A percentile compares a stretch with the other conserved stretches of the same genome.
These are phyloP conservation scores for Aplocera efformata DNA, from an alignment of 2,888 invertebrate species.

Conservation along the genomic window DNA sequence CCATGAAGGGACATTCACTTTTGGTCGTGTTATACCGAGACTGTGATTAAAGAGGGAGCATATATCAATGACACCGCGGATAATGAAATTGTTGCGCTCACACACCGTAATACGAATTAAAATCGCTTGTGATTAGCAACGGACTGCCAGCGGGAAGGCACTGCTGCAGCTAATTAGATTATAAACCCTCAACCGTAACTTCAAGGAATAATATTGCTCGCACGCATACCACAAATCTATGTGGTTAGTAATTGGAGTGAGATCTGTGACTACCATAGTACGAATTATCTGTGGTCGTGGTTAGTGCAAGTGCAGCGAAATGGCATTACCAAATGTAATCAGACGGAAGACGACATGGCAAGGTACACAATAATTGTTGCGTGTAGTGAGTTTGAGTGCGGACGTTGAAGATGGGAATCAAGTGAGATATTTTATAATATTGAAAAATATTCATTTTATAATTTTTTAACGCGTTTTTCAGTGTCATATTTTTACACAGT, in stretches of 20 bases:
- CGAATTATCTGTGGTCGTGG: constrained; percentile 16
- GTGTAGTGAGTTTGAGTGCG: constrained; percentile 35
- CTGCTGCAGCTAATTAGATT: no score
- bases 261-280: no score
- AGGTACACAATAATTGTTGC: constrained; percentile 38
- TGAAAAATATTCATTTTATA: constrained; percentile 1
- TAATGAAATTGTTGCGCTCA: no score
- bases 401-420: constrained; percentile 43
- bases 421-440: constrained; percentile 38
- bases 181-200: not conserved
- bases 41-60: no score
- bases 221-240: no score
- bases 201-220: constrained; percentile 3
- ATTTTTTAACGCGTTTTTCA: no score
- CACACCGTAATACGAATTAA: no score
- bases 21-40: constrained; percentile 34
- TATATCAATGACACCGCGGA: no score
- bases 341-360: constrained; percentile 40
- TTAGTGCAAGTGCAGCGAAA: constrained; percentile 36
- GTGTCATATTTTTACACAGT: no score
- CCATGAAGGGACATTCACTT: constrained; percentile 27
- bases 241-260: no score
- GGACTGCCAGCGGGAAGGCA: no score
- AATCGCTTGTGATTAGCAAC: constrained; percentile 21
- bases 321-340: constrained; percentile 46